Base-by-base conservation (phyloP, 2,888 invertebrate species). In the Mesorhabditis spiculigera region DNA sequence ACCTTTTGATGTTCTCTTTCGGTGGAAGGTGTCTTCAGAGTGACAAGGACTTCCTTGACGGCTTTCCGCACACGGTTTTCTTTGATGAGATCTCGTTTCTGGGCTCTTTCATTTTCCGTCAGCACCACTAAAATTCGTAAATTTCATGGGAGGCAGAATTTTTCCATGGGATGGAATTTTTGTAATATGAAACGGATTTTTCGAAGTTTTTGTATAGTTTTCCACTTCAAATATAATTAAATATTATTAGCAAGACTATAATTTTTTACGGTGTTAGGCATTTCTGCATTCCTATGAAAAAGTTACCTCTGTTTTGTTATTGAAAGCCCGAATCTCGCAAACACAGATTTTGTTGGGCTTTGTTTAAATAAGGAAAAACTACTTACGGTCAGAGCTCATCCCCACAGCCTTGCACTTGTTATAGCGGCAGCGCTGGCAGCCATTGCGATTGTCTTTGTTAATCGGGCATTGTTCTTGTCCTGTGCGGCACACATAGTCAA, bases 361-460 rank as follows among this genome's bases (percentile, higher is more conserved):
- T 28, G 28, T 28, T 43, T 5, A 5, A 10, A 41, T 44, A 28
- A 3, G 58, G 6, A 43, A 13, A n/a, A 44, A 16, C 13, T 1
- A 68, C 88, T 85, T 80, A 87, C 87, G 81, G 69, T 87, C 86
- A 4, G 85, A 83, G 70, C 86, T 87, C 88, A 88, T 88, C 76
- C 87, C 88, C 66, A 83, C 85, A 4, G 76, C 71, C 41, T 87
- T 65, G 79, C 88, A 88, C 78, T 87, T 88, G 69, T 81, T 72
- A 71, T 86, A 87, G 45, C 88, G 82, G 76, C 88, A 88, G 63
- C 85, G 81, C 70, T 87, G 88, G 75, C 88, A 88, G 73, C 86
- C 84, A 78, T 88, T 88, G 5, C 88, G 75, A 6, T 86, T 87
- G 6, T 80, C 83, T 78, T 87, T 87, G 75, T 87, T 87, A 63